A percentile compares a stretch with the other conserved stretches of the same genome.
These are phyloP conservation scores for Hypolimnas misippus DNA, from an alignment of 2,888 invertebrate species.

Conservation along the genomic window DNA sequence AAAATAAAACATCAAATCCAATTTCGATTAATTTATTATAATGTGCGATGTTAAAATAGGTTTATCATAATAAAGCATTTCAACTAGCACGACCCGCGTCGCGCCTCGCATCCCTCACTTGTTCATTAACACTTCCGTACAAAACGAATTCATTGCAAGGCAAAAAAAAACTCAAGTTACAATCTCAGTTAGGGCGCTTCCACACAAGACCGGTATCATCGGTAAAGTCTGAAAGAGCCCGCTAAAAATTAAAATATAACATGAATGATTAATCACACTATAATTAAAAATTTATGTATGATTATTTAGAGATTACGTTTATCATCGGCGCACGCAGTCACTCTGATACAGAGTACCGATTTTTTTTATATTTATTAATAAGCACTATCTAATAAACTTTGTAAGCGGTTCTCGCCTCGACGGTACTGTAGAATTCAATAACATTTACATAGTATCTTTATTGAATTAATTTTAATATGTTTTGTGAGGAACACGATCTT, in stretches of 20 bases:
- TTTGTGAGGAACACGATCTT: constrained; percentile 15
- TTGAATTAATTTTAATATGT: constrained; percentile 2
- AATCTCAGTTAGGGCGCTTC: constrained; percentile 45
- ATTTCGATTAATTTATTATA: constrained; percentile 84
- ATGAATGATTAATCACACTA: constrained; percentile 11
- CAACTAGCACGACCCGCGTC: constrained; percentile 62
- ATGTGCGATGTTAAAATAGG: constrained; percentile 84
- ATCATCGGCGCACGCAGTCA: constrained; percentile 60
- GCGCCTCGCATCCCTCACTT: constrained; percentile 57
- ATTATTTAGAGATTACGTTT: constrained; percentile 63
- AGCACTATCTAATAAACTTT: constrained; percentile 73
- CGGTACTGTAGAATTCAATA: not conserved
- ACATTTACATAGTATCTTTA: not conserved
- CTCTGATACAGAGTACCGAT: constrained; percentile 80
- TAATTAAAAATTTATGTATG: constrained; percentile 49
- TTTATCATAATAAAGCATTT: constrained; percentile 81
- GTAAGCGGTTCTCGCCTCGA: constrained; percentile 38
- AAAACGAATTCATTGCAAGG: constrained; percentile 62
- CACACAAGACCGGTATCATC: constrained; percentile 7
- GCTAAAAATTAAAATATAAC: constrained; percentile 13
- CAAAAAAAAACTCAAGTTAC: constrained; percentile 53
- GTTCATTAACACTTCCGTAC: constrained; percentile 64
- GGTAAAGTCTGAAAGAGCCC: constrained; percentile 1
- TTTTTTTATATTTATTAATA: constrained; percentile 63
- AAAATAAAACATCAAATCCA: constrained; percentile 54